A percentile compares a stretch with the other conserved stretches of the same genome.
These are phyloP conservation scores for Heliconius congener DNA, from an alignment of 1,140 invertebrate species.

Conservation along the genomic window DNA sequence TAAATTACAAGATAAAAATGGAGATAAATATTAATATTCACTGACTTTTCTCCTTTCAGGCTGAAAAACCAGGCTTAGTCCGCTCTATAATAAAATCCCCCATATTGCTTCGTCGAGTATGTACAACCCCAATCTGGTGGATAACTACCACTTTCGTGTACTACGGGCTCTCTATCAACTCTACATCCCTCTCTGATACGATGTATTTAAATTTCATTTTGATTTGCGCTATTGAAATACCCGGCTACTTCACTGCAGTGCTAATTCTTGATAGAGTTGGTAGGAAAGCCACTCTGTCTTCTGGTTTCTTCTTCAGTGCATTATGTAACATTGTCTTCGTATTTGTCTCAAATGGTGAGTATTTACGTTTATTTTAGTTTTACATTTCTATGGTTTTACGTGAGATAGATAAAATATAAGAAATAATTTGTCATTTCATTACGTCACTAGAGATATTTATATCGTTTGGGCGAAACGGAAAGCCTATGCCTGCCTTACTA, in stretches of 20 bases:
- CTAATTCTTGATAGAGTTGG: slow-evolving; percentile 84
- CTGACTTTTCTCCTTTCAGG: slow-evolving; percentile 6
- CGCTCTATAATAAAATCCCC: slow-evolving; percentile 71
- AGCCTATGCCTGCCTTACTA: no score
- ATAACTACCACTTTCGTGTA: slow-evolving; percentile 89
- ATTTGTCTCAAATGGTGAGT: slow-evolving; percentile 51
- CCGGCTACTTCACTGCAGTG: slow-evolving; percentile 85
- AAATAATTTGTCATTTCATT: no score
- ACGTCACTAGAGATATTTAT: no score
- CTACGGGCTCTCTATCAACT: slow-evolving; percentile 91
- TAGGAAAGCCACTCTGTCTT: slow-evolving; percentile 82
- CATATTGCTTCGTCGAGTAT: slow-evolving; percentile 83
- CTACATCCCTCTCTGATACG: slow-evolving; percentile 87
- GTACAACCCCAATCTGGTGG: slow-evolving; percentile 87
- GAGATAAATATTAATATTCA: no score
- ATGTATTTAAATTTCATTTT: slow-evolving; percentile 87
- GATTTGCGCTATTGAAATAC: slow-evolving; percentile 86
- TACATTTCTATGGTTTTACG: no score
- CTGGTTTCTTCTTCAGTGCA: slow-evolving; percentile 83
- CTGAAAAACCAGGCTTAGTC: slow-evolving; percentile 18
- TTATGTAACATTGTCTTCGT: slow-evolving; percentile 58
- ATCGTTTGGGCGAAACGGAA: no score
- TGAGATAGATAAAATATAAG: no score
- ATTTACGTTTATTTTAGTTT: no score
- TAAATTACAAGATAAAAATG: no score